phyloP scores from a whole-genome alignment of 2,113 vertebrate genomes.

The Notothenia rossii region DNA sequence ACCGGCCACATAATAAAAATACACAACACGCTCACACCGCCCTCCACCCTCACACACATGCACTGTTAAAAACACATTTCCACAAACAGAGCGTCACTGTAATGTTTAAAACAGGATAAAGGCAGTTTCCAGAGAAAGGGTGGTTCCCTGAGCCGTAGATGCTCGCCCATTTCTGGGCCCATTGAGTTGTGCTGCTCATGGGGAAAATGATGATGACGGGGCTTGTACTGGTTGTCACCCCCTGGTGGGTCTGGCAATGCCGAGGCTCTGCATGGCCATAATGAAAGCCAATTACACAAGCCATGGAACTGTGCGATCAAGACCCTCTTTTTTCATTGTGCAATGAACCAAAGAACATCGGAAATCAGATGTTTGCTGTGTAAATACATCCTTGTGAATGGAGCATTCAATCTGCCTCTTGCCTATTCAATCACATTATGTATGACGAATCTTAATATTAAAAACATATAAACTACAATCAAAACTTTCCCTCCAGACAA shows the following conservation, averaged over 20 bases:
- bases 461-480: background rate
- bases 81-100: constrained; percentile 68
- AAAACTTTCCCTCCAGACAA: background rate
- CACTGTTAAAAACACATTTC: constrained; percentile 67
- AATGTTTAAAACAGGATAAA: constrained; percentile 80
- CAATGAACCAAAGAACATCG: constrained; percentile 44
- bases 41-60: constrained; percentile 63
- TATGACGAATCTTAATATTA: background rate
- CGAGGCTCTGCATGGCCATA: constrained; percentile 50
- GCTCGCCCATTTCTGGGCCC: constrained; percentile 58
- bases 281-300: constrained; percentile 67
- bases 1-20: constrained; percentile 66
- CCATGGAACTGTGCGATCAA: constrained; percentile 47
- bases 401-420: background rate
- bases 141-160: constrained; percentile 68
- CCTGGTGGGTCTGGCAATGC: constrained; percentile 68
- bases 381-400: background rate
- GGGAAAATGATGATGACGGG: constrained; percentile 71
- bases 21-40: constrained; percentile 59
- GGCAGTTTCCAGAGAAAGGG: constrained; percentile 79
- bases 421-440: background rate
- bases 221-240: constrained; percentile 73
- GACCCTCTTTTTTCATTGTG: constrained; percentile 51
- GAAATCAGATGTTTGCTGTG: constrained; percentile 30
- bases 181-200: constrained; percentile 64